Evolutionary conservation across 2,888 invertebrate species (phyloP).

Genomic region (Lepidochrysops patricia): DNA sequence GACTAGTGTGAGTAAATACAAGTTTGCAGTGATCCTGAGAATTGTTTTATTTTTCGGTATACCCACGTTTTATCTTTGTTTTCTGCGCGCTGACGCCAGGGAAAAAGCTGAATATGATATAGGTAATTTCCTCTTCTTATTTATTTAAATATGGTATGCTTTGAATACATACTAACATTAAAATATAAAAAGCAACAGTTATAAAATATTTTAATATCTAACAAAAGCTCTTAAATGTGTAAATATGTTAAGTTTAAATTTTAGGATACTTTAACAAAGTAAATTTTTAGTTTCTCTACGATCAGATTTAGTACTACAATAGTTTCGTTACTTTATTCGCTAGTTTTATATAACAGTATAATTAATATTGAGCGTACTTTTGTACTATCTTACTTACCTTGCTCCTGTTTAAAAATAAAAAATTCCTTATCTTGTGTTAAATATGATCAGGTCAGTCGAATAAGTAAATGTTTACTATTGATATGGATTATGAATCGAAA

Average conservation of each 20-base stretch:
- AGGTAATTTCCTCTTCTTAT: neutral
- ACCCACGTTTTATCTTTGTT: conserved; percentile 43
- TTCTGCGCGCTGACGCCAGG: neutral
- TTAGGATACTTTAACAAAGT: too few species aligned
- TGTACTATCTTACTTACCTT: neutral
- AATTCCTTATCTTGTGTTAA: neutral
- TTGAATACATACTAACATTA: too few species aligned
- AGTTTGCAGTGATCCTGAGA: conserved; percentile 42
- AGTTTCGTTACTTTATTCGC: too few species aligned
- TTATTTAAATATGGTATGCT: too few species aligned
- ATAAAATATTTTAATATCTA: neutral
- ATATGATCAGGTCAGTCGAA: neutral
- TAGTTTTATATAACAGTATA: too few species aligned
- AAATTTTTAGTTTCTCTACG: too few species aligned
- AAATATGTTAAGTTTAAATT: too few species aligned
- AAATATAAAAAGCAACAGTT: too few species aligned
- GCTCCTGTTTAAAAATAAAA: neutral
- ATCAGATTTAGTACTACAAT: too few species aligned
- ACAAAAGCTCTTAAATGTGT: too few species aligned
- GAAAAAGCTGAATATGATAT: neutral
- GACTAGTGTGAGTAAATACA: conserved; percentile 49
- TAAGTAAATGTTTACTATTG: neutral
- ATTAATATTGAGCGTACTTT: neutral
- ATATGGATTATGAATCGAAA: neutral
- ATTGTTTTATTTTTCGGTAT: conserved; percentile 49